Evolutionary conservation across 2,113 vertebrate species (phyloP).

Genomic region (Diadophis punctatus): DNA sequence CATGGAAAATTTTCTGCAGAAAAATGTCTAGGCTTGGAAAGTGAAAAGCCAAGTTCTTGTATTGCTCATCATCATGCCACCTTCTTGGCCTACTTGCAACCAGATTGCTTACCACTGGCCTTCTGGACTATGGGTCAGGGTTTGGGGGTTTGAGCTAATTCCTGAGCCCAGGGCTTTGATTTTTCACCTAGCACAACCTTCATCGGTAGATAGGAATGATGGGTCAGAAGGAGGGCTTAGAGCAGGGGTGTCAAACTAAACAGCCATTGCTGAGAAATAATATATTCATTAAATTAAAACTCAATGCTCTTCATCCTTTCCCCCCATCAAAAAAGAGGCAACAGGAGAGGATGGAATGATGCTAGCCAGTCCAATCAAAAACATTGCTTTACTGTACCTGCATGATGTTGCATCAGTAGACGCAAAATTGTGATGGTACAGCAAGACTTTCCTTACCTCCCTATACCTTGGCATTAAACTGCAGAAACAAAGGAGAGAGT

Average conservation of each 20-base stretch:
- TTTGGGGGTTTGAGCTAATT: not conserved
- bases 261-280: constrained; percentile 39
- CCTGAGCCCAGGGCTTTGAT: not conserved
- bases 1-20: not conserved
- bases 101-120: not conserved
- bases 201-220: not conserved
- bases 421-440: not conserved
- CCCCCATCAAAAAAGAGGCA: constrained; percentile 13
- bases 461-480: not conserved
- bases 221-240: not conserved
- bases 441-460: not conserved
- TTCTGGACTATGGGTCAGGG: not conserved
- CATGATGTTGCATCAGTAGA: not conserved
- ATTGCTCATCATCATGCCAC: not conserved
- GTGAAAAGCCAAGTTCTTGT: not conserved
- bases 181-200: not conserved
- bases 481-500: not conserved
- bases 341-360: not conserved
- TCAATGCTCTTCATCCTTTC: not conserved
- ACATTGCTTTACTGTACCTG: not conserved
- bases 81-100: not conserved
- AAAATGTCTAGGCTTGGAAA: not conserved
- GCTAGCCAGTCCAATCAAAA: not conserved
- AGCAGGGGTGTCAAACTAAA: not conserved
- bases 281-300: not conserved